phyloP scores from a whole-genome alignment of 2,113 vertebrate genomes.

The Myotis yumanensis region DNA sequence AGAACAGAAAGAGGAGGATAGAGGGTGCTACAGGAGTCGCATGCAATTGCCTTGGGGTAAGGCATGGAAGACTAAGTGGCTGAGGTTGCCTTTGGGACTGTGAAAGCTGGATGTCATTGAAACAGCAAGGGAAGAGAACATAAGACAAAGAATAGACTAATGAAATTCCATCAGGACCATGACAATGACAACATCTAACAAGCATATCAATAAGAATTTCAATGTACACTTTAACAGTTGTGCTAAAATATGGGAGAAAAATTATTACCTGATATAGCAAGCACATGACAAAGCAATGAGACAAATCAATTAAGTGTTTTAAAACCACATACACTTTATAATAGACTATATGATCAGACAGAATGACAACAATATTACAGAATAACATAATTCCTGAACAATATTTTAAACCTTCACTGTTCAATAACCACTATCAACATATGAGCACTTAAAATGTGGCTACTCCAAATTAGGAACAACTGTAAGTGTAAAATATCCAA shows the following conservation, averaged over 20 bases:
- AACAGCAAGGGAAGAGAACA: neutral
- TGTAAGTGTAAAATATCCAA: neutral
- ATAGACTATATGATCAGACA: neutral
- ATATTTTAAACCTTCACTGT: conserved; percentile 14
- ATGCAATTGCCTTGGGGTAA: neutral
- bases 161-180: neutral
- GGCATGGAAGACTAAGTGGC: neutral
- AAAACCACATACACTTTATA: conserved; percentile 17
- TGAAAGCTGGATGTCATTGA: conserved; percentile 18
- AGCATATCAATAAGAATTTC: neutral
- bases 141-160: neutral
- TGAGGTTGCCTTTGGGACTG: neutral
- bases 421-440: neutral
- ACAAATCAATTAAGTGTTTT: conserved; percentile 40
- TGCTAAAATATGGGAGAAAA: neutral
- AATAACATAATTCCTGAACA: conserved; percentile 31
- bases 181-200: neutral
- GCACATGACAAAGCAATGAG: conserved; percentile 9
- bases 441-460: neutral
- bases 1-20: neutral
- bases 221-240: neutral
- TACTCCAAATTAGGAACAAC: neutral
- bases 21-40: neutral
- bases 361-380: neutral
- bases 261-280: conserved; percentile 26